phyloP scores from a whole-genome alignment of 2,888 invertebrate species.

The Microplitis deprimator region DNA sequence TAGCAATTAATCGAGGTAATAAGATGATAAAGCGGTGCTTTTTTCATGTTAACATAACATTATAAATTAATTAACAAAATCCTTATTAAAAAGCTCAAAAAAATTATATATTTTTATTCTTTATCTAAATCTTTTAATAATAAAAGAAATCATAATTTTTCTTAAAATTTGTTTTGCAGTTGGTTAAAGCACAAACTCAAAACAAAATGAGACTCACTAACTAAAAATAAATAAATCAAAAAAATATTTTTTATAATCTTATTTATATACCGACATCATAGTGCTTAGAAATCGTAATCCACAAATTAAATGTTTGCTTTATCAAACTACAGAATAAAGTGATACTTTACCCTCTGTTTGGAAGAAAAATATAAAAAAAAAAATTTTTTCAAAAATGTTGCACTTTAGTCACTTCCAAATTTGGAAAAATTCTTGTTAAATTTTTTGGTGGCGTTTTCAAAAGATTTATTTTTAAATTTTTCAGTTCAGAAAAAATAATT shows the following conservation, averaged over 20 bases:
- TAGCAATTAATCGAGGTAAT: conserved; percentile 8
- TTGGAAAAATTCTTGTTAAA: too few relatives aligned
- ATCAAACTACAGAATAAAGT: too few relatives aligned
- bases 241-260: background rate
- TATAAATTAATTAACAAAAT: conserved; percentile 15
- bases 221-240: background rate
- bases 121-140: too few relatives aligned
- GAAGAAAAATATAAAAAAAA: too few relatives aligned
- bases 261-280: background rate
- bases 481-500: too few relatives aligned
- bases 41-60: background rate
- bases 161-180: background rate
- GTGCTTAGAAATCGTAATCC: background rate
- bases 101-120: background rate
- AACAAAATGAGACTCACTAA: background rate
- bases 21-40: background rate
- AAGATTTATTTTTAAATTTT: too few relatives aligned
- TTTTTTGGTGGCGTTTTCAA: too few relatives aligned
- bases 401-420: too few relatives aligned
- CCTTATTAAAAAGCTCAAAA: background rate
- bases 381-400: background rate
- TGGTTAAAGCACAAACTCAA: background rate
- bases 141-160: background rate
- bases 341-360: too few relatives aligned
- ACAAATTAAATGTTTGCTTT: too few relatives aligned